A percentile compares a stretch with the other conserved stretches of the same genome.
phyloP scores from a whole-genome alignment of 2,888 invertebrate species.

The Taphrorychus bicolor region DNA sequence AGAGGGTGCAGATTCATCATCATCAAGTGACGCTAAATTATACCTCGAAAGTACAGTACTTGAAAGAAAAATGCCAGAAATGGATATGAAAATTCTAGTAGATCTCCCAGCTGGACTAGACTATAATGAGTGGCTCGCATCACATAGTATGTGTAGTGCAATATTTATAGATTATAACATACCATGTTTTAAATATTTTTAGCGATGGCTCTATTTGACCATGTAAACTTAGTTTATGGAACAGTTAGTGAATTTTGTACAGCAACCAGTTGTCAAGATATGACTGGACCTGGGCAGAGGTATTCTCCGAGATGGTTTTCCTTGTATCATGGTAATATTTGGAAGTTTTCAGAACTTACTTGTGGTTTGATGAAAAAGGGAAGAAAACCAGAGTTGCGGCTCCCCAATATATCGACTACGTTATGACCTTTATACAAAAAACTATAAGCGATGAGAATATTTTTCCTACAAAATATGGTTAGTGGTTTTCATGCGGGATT shows the following conservation, averaged over 20 bases:
- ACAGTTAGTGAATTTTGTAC: slow-evolving; percentile 99
- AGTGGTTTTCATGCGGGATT: no score
- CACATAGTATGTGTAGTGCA: slow-evolving; percentile 90
- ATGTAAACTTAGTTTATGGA: slow-evolving; percentile 98
- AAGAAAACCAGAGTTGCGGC: slow-evolving; percentile 97
- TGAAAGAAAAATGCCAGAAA: slow-evolving; percentile 92
- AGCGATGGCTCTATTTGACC: slow-evolving; percentile 98
- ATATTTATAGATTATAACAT: no score
- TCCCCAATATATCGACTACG: slow-evolving; percentile 98
- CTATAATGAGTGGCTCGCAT: slow-evolving; percentile 99
- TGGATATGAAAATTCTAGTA: slow-evolving; percentile 93
- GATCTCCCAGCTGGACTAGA: slow-evolving; percentile 95
- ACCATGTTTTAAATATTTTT: slow-evolving; percentile 51
- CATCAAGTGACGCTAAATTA: slow-evolving; percentile 85
- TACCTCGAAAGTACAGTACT: slow-evolving; percentile 95
- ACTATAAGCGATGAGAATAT: slow-evolving; percentile 95
- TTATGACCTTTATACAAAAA: slow-evolving; percentile 98
- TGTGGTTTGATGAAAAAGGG: slow-evolving; percentile 99
- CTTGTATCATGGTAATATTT: background rate
- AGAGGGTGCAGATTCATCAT: slow-evolving; percentile 73
- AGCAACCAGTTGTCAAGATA: slow-evolving; percentile 92
- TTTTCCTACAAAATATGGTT: slow-evolving; percentile 98
- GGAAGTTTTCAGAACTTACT: slow-evolving; percentile 78
- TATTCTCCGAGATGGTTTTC: slow-evolving; percentile 55
- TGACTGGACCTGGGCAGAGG: slow-evolving; percentile 96